Base-by-base conservation (phyloP, 2,113 vertebrate species). In the Tetrao urogallus region DNA sequence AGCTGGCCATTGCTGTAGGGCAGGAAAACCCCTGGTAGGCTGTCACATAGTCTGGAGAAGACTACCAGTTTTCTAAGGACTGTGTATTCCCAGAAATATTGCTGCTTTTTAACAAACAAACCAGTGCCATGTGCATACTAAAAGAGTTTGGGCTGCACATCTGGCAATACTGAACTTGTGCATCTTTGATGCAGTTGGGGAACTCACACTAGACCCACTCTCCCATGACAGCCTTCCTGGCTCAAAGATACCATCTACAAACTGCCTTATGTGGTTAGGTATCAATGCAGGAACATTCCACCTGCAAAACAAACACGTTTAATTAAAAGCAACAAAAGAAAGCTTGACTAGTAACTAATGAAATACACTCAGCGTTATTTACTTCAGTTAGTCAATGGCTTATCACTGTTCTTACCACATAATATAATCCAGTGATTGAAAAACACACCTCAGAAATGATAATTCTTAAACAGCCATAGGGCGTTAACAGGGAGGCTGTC, bases 101-200 rank as follows among this genome's bases (percentile, higher is more conserved):
- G 10, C 6, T 50, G 13, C 3, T 80, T 76, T 34, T 77, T 52
- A 75, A 27, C 56, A 64, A 6, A 52, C 34, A 34, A 2, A 32
- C 5, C 15, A 4, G 1, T 2, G 21, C 14, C 11, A 28, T 42
- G 40, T 65, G 12, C 17, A n/a, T 2, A 0, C 14, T 21, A 25
- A 16, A 54, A 76, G 52, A 34, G 4, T 38, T 22, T 17, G 21
- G 19, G 25, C 25, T 34, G 8, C 24, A 6, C 28, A 47, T 30
- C 7, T 24, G 40, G 7, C 2, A 5, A 38, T 25, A 7, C 16
- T 56, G 54, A 7, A 32, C 20, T 82, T 40, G 27, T 22, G 0
- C 6, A 10, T 16, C 57, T 60, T 54, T 1, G 30, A 57, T 47
- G 3, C 3, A 40, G 58, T 3, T 43, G 25, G 12, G 6, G 30